phyloP scores from a whole-genome alignment of 2,888 invertebrate genomes.

The Lamellibrachia satsuma region DNA sequence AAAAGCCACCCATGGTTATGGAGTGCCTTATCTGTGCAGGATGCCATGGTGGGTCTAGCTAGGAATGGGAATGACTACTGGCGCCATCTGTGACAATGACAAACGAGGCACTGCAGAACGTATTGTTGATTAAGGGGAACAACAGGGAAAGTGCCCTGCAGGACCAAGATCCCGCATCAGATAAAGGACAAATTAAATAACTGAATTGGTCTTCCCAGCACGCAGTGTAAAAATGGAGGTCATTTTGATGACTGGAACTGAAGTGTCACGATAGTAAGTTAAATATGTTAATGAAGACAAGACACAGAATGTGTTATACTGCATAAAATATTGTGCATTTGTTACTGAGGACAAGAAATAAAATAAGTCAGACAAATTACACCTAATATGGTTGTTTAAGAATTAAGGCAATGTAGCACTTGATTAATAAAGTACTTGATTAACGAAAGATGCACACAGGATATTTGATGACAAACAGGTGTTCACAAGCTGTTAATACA shows the following conservation, averaged over 20 bases:
- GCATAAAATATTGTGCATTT: not conserved
- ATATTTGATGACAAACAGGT: not conserved
- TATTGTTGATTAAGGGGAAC: not conserved
- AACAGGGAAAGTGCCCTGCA: not conserved
- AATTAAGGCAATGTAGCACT: not conserved
- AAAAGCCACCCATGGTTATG: not conserved
- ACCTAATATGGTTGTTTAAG: not conserved
- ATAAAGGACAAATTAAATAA: not conserved
- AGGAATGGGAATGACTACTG: not conserved
- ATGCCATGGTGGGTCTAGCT: not conserved
- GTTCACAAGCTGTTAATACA: not conserved
- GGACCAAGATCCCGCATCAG: not conserved
- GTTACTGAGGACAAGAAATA: not conserved
- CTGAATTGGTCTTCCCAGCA: not conserved
- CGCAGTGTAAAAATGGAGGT: not conserved
- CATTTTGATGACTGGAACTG: not conserved
- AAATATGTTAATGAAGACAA: not conserved
- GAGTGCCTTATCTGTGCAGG: not conserved
- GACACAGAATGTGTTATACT: not conserved
- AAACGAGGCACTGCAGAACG: not conserved
- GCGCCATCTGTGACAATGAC: slow-evolving; percentile 17
- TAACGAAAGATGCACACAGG: not conserved
- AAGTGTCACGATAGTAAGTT: not conserved
- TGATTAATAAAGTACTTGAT: not conserved
- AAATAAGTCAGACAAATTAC: not conserved